Evolutionary conservation across 2,113 vertebrate species (phyloP), one percentile per base, ranked within the genome.

Genomic region (Macrotis lagotis): DNA sequence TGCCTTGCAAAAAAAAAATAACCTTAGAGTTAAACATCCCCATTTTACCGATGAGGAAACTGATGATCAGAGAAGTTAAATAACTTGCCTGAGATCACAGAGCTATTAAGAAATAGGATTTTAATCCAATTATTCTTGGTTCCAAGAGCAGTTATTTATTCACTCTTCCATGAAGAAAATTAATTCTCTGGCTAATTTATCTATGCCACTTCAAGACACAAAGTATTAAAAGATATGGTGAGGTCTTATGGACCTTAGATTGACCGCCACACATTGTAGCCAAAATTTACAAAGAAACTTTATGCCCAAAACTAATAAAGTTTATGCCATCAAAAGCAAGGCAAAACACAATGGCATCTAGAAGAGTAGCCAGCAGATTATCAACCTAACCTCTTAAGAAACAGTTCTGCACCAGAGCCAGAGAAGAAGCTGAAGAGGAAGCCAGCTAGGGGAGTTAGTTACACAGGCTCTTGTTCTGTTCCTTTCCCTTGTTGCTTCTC

Each of bases 201-300:
- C 51, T 90, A 52, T 47, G 51, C 51, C 37, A 8, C 59, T 66
- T 55, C 44, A 49, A 50, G 91, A n/a, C 31, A 28, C n/a, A 51
- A 55, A 92, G 90, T 90, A 95, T 51, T 83, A 28, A 47, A 48
- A 94, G 53, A 74, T 28, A 37, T 0, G 25, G 51, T 47, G 52
- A 94, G 37, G 50, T 90, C 90, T 51, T 25, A 3, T 44, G 50
- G 89, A 48, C 51, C 19, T 7, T 88, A 89, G 94, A 55, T 44
- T 47, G 66, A 55, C 24, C 37, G 10, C 88, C 92, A 48, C 0
- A 12, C 14, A 93, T 91, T 24, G 11, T 28, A 83, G 50, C 31
- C 92, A 94, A 94, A 59, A 66, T 96, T 66, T 94, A 44, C 31
- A 59, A 37, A 50, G 52, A 96, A 97, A 93, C 89, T 48, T 8